Evolutionary conservation across 30 jellyfish, hydroid and myxozoan species (phyloP), one percentile per base, ranked within the genome.

Genomic region (Pelagia noctiluca): DNA sequence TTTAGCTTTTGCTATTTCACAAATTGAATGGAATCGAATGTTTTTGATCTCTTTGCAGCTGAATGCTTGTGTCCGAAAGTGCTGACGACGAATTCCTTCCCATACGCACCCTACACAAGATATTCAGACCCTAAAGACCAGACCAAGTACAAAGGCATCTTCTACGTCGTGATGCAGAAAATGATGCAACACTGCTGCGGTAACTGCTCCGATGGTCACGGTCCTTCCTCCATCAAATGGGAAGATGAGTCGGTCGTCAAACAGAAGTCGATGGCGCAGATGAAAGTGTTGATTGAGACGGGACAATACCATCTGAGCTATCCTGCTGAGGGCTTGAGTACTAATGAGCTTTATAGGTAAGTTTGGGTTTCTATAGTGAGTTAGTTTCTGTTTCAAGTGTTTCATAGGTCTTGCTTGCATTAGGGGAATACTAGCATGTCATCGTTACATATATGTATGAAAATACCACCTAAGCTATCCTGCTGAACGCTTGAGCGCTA

Each of bases 191-290:
- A 63, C 1, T 90, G 92, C 71, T 90, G 97, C 72, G 97, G 97
- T 22, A 68, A 75, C 53, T 90, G 97, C 80, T 62, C 91, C 8
- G 88, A 85, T 46, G 97, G 97, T 13, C 97, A 90, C 62, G 97
- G 97, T 3, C 71, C 81, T 1, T 82, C 91, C 29, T 28, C 73
- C 53, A 77, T 90, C 38, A 67, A 37, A 18, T 90, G 96, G 96
- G 89, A 70, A 32, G 88, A 89, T 21, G 49, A 31, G 1, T 78
- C 85, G 2, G 83, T 34, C 25, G 47, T 52, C 30, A 68, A 84
- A 52, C 52, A 77, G 4, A 68, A 63, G 60, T 46, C 88, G 0
- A 63, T 84, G 84, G 35, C 83, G 5, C 25, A 47, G 29, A 71
- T 84, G 95, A 84, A 71, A 73, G 78, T 38, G 13, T 10, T 19